Evolutionary conservation across 2,797 vertebrate species (phyloP), one percentile per base, ranked within the genome.

Genomic region (Fringilla coelebs): DNA sequence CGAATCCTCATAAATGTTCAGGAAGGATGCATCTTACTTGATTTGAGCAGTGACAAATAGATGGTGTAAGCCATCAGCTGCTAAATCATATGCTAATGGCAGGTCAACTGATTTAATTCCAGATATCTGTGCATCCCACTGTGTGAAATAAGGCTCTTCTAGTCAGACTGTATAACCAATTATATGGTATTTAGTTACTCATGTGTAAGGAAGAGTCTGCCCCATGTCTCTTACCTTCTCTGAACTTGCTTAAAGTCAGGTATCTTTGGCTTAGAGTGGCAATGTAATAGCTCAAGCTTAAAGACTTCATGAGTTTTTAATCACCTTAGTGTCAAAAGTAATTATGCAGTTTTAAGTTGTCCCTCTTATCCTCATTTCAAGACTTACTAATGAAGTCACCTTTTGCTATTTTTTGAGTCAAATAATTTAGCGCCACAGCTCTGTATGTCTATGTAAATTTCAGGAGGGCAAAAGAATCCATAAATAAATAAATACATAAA

Each of bases 211-310:
- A 96, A 89, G 40, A 78, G 24, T 57, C 71, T 86, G 70, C 13
- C 86, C 43, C 52, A 57, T 22, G 66, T 55, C 66, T 94, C 80
- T 89, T 87, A 95, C 90, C 94, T 95, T 88, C 86, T 57, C 94
- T 96, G 96, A 96, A 96, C 94, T 96, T 89, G 65, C 79, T 79
- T 90, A 82, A 95, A 96, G 90, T 82, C 94, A 93, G 71, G 93
- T 93, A 87, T 90, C 93, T 94, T 90, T 94, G 95, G 95, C 91
- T 96, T 92, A 95, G 68, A n/a, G 65, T 63, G 38, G 70, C 73
- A 94, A 90, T 91, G 90, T 70, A 95, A 88, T 89, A 92, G 85
- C 89, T 79, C 82, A 70, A 63, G 92, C 81, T 94, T 96, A 94
- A 95, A 76, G 94, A 88, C 73, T 78, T 88, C 78, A 91, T 67